These are phyloP conservation scores for Rafetus swinhoei DNA, from an alignment of 2,113 vertebrate genomes.

Conservation along the genomic window DNA sequence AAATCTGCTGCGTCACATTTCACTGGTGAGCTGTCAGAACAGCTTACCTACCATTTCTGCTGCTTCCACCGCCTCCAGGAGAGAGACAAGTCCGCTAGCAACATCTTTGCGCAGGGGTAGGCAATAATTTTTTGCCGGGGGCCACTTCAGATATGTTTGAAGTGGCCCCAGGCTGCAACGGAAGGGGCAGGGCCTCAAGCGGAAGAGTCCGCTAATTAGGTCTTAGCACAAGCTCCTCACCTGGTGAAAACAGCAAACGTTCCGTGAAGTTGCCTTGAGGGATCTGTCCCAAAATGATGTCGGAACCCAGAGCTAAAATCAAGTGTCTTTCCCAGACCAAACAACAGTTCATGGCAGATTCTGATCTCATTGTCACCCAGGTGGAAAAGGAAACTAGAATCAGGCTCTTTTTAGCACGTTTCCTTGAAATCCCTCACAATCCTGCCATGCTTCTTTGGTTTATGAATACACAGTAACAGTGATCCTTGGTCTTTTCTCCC, in stretches of 20 bases:
- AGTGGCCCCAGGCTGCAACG: no score
- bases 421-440: neutral
- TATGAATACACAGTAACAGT: neutral
- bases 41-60: neutral
- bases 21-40: rapidly evolving
- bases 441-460: neutral
- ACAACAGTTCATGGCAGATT: neutral
- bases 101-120: no score
- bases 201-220: neutral
- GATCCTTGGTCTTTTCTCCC: neutral
- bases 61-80: neutral
- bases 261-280: neutral
- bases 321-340: neutral
- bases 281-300: neutral
- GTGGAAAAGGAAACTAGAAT: neutral
- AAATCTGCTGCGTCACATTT: rapidly evolving
- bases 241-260: neutral
- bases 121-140: no score
- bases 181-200: no score
- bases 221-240: neutral
- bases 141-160: no score
- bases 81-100: neutral
- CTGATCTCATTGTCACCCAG: neutral
- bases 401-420: neutral
- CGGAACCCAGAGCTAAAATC: neutral